Percentiles rank a stretch among this genome's conserved stretches.
These are phyloP conservation scores for Sicus ferrugineus DNA, from an alignment of 2,888 invertebrate species.

Conservation along the genomic window DNA sequence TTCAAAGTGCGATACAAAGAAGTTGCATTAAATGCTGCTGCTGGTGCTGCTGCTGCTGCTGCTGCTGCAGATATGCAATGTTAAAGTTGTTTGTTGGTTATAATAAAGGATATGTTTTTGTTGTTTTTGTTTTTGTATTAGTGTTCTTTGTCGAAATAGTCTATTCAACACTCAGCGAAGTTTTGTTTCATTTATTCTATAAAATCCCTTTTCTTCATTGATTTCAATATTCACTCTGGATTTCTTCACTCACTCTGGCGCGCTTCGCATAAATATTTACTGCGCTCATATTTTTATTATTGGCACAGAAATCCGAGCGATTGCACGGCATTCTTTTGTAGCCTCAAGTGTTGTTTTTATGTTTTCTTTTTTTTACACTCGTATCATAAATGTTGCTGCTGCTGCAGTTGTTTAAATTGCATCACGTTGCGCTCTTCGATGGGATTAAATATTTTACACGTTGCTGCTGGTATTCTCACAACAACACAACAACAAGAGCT, in stretches of 20 bases:
- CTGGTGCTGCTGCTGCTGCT: neutral
- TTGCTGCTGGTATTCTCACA: neutral
- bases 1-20: neutral
- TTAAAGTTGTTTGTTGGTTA: neutral
- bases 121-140: neutral
- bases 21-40: neutral
- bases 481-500: neutral
- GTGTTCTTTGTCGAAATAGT: neutral
- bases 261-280: neutral
- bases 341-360: neutral
- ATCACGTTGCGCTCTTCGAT: constrained; percentile 26
- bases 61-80: neutral
- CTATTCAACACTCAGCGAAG: no score
- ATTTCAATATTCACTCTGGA: neutral
- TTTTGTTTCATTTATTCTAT: neutral
- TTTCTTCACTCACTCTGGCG: neutral
- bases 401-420: constrained; percentile 6
- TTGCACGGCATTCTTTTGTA: neutral
- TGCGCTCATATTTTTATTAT: neutral
- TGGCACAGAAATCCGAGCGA: neutral
- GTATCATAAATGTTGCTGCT: neutral
- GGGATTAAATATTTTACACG: constrained; percentile 26
- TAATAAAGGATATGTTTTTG: neutral
- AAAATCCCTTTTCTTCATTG: neutral
- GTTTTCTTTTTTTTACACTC: neutral